A percentile compares a stretch with the other conserved stretches of the same genome.
Conservation (phyloP, 2,888 invertebrate genomes). For the Drosophila paramelanica region DNA sequence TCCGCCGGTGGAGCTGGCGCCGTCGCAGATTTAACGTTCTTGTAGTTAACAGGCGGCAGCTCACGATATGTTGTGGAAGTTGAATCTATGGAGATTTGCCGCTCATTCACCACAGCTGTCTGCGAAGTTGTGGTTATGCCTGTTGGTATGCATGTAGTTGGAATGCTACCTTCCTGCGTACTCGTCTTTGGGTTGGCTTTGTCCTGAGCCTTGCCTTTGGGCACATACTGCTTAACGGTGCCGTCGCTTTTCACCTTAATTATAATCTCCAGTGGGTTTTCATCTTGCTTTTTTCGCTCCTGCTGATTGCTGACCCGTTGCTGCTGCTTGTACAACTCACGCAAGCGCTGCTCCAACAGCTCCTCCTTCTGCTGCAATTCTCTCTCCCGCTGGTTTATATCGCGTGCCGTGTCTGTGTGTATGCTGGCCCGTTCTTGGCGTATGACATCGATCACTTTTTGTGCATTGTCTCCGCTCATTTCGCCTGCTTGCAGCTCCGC, state of each 20-base stretch:
- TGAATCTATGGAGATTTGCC: constrained; percentile 74
- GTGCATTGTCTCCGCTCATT: constrained; percentile 51
- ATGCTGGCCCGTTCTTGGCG: constrained; percentile 78
- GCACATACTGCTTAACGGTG: constrained; percentile 52
- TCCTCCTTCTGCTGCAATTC: constrained; percentile 80
- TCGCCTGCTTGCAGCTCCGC: constrained; percentile 74
- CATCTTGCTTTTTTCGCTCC: constrained; percentile 17
- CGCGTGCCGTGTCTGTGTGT: constrained; percentile 46
- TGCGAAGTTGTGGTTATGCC: neutral
- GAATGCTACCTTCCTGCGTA: constrained; percentile 1
- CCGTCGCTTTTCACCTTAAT: constrained; percentile 77
- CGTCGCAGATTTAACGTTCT: constrained; percentile 12
- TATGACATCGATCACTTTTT: constrained; percentile 73
- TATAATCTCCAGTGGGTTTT: constrained; percentile 77
- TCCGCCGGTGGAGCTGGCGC: neutral
- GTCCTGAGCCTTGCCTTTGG: constrained; percentile 19
- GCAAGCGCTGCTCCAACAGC: constrained; percentile 58
- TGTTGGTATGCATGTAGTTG: constrained; percentile 9
- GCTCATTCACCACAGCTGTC: constrained; percentile 1
- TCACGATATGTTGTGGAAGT: constrained; percentile 82
- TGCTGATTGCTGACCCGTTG: constrained; percentile 7
- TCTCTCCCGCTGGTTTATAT: constrained; percentile 67
- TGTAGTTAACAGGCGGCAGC: constrained; percentile 65
- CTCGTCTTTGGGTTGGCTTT: constrained; percentile 21
- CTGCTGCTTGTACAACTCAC: constrained; percentile 51